A percentile compares a stretch with the other conserved stretches of the same genome.
Evolutionary conservation across 2,888 invertebrate genomes (phyloP).

Genomic region (Aspidiotus destructor): DNA sequence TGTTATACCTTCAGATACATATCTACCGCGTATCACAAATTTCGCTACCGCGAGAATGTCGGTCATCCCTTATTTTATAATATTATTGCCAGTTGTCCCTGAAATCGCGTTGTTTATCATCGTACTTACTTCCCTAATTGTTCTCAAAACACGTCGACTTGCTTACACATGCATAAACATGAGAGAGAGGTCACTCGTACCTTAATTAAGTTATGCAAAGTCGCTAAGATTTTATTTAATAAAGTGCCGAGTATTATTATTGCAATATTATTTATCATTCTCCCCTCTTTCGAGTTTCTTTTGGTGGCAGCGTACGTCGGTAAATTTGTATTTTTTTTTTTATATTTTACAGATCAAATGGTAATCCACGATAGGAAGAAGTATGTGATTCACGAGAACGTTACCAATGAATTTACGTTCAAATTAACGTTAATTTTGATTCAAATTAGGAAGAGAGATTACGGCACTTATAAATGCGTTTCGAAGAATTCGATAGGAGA

Average conservation of each 20-base stretch:
- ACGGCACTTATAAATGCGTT: slow-evolving; percentile 82
- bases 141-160: slow-evolving; percentile 29
- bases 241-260: slow-evolving; percentile 9
- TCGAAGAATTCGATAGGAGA: slow-evolving; percentile 88
- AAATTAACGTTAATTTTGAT: slow-evolving; percentile 51
- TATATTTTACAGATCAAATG: slow-evolving; percentile 22
- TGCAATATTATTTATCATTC: neutral
- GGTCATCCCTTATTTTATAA: slow-evolving; percentile 30
- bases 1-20: slow-evolving; percentile 32
- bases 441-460: slow-evolving; percentile 62
- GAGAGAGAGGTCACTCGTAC: slow-evolving; percentile 23
- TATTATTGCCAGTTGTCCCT: slow-evolving; percentile 32
- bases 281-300: no score
- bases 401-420: slow-evolving; percentile 67
- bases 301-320: neutral
- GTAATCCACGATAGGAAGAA: slow-evolving; percentile 26
- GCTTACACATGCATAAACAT: slow-evolving; percentile 26
- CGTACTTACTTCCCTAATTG: slow-evolving; percentile 28
- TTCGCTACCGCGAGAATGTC: slow-evolving; percentile 18
- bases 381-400: slow-evolving; percentile 64
- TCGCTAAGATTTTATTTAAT: slow-evolving; percentile 27
- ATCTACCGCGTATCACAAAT: slow-evolving; percentile 28
- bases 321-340: neutral
- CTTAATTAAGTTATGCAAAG: slow-evolving; percentile 24
- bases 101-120: slow-evolving; percentile 33